These are phyloP conservation scores for Montipora sp. DNA, from an alignment of 64 coral and sea anemone genomes.

Conservation along the genomic window DNA sequence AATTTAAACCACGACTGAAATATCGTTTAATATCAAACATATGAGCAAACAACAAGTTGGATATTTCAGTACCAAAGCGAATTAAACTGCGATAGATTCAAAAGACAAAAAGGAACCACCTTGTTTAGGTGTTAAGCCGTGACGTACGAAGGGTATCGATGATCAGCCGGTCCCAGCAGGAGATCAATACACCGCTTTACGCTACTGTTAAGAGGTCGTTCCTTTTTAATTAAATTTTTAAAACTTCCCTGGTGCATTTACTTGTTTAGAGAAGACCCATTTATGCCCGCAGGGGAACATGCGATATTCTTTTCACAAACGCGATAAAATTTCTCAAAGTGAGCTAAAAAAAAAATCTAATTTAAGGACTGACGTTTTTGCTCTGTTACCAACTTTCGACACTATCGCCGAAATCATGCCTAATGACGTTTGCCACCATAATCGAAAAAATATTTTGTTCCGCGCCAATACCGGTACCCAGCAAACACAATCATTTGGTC, in stretches of 20 bases:
- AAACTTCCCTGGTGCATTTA: neutral
- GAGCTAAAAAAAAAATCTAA: too few relatives aligned
- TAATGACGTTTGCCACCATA: neutral
- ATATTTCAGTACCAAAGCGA: too few relatives aligned
- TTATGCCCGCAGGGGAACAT: neutral
- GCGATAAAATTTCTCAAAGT: neutral
- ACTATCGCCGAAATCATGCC: neutral
- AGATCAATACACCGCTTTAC: neutral
- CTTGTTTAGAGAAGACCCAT: neutral
- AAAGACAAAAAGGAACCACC: neutral
- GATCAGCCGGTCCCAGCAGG: neutral
- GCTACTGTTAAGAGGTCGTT: neutral
- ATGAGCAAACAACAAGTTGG: too few relatives aligned
- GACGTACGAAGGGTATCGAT: neutral
- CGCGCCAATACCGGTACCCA: neutral
- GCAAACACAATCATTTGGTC: neutral
- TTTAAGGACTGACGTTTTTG: too few relatives aligned
- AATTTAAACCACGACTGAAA: too few relatives aligned
- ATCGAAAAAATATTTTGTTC: neutral
- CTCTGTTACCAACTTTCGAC: too few relatives aligned
- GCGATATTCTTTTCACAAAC: neutral
- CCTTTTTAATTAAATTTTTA: conserved; percentile 30
- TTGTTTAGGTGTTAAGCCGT: neutral
- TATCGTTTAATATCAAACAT: too few relatives aligned
- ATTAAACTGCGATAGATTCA: too few relatives aligned